Conservation (phyloP, 2,888 invertebrate genomes). For the Ferrisia virgata region DNA sequence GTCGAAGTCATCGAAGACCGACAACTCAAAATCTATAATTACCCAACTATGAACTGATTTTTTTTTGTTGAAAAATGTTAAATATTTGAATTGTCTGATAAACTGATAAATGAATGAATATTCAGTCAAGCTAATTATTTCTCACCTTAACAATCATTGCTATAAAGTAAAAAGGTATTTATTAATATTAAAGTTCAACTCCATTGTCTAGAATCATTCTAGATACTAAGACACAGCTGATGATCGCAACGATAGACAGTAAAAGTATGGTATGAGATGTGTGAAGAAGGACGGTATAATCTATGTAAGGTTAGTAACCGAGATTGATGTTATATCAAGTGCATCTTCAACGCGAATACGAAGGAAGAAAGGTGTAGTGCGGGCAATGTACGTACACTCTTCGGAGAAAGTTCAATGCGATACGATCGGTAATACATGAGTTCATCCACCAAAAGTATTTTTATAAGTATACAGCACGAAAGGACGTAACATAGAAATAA, state of each 20-base stretch:
- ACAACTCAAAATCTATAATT: no score
- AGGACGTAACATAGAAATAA: slow-evolving; percentile 15
- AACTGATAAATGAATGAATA: no score
- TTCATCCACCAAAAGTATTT: slow-evolving; percentile 19
- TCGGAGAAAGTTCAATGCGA: slow-evolving; percentile 27
- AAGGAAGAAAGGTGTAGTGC: slow-evolving; percentile 16
- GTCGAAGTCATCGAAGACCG: no score
- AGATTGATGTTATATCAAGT: slow-evolving; percentile 23
- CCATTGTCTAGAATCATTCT: not conserved
- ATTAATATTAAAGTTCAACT: not conserved
- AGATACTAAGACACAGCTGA: not conserved
- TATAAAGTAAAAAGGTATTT: no score
- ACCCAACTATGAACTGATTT: no score
- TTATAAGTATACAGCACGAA: not conserved
- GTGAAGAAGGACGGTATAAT: not conserved
- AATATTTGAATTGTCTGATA: no score
- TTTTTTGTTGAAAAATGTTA: no score
- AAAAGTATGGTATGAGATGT: not conserved
- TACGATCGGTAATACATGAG: slow-evolving; percentile 19
- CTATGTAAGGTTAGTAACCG: slow-evolving; percentile 1
- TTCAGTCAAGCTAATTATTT: no score
- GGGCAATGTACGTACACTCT: slow-evolving; percentile 12
- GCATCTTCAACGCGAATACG: slow-evolving; percentile 1
- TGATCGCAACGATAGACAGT: not conserved
- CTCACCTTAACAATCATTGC: no score